A percentile compares a stretch with the other conserved stretches of the same genome.
Evolutionary conservation across 2,888 invertebrate genomes (phyloP).

Genomic region (Cetonia aurata): DNA sequence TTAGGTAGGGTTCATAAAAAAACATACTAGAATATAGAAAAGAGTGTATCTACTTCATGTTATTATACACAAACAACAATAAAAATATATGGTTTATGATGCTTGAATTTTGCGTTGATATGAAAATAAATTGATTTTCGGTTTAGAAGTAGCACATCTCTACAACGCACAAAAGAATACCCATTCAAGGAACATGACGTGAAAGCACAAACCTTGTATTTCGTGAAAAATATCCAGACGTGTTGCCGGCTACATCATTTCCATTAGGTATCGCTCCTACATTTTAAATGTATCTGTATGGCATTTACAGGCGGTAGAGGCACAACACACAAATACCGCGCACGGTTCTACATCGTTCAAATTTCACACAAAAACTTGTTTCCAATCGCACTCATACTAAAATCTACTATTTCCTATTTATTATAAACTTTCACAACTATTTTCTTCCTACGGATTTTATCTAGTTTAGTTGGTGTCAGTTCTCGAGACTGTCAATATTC

Average conservation of each 20-base stretch:
- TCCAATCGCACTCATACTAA: not conserved
- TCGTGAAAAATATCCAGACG: slow-evolving; percentile 34
- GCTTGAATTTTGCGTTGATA: slow-evolving; percentile 13
- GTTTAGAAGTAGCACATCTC: slow-evolving; percentile 8
- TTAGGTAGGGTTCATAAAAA: no score
- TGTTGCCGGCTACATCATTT: slow-evolving; percentile 33
- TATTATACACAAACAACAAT: no score
- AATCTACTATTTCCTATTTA: not conserved
- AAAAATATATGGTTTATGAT: no score
- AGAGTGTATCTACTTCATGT: no score
- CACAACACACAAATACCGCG: slow-evolving; percentile 12
- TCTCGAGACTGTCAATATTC: not conserved
- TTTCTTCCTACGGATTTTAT: no score
- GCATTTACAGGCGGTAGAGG: slow-evolving; percentile 4
- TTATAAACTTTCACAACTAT: no score
- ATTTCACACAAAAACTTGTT: slow-evolving; percentile 14
- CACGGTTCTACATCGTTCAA: slow-evolving; percentile 19
- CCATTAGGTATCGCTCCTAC: slow-evolving; percentile 33
- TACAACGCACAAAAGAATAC: slow-evolving; percentile 19
- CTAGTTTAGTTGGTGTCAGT: not conserved
- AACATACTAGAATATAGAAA: no score
- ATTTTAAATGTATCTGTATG: slow-evolving; percentile 18
- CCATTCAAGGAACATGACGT: slow-evolving; percentile 12
- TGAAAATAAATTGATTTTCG: slow-evolving; percentile 32
- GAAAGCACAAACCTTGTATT: slow-evolving; percentile 39